Base-by-base conservation (phyloP, 2,113 vertebrate species). In the Murina feae region DNA sequence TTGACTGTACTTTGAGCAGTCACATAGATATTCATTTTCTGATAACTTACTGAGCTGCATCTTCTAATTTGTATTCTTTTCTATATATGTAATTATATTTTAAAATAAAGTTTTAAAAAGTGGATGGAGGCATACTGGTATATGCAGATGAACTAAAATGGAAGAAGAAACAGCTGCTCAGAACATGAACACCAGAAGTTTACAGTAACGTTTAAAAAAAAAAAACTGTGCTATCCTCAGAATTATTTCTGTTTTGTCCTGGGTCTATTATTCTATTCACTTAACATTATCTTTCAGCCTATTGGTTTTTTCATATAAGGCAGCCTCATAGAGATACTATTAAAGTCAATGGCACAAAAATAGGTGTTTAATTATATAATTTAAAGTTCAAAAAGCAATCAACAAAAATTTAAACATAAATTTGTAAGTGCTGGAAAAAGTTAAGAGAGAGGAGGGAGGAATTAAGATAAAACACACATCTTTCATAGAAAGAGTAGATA, bases 281-380 rank as follows among this genome's bases (percentile, higher is more conserved):
- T 47, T 92, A 66, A 92, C 5, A 35, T 55, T 53, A 25, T 63
- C 37, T 75, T 78, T 75, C 63, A 86, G 63, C 49, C 47, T 91
- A 80, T n/a, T 94, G 51, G 14, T 81, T 94, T 96, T 84, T 95
- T 92, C 47, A 75, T 13, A 13, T 55, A 11, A 82, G 47, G 28
- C 30, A 55, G 35, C 39, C n/a, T 90, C n/a, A 86, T 3, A 78
- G 35, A 91, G 66, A 90, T 76, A 44, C 30, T 60, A 6, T 35
- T 78, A 81, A 94, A 85, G 76, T 68, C 5, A 37, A n/a, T 42
- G 32, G 42, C 9, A 71, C 5, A 80, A 90, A 49, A 69, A 47
- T 51, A 66, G 39, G 23, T 49, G 35, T 87, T 87, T 86, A 92
- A 76, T 71, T 86, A 90, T 16, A 66, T 37, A 53, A 71, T 84